Conservation (phyloP, 2,888 invertebrate genomes). For the Euplagia quadripunctaria region DNA sequence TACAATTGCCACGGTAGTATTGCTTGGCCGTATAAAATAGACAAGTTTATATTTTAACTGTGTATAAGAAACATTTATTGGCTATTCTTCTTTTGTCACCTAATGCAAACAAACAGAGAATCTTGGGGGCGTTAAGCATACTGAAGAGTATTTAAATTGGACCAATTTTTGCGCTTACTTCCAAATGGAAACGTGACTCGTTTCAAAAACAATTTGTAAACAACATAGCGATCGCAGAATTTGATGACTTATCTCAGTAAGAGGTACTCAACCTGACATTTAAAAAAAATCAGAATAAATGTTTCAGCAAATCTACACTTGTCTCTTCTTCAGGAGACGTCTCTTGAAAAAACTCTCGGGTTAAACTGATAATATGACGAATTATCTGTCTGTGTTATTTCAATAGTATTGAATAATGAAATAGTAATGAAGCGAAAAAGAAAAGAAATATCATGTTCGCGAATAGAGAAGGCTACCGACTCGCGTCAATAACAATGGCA, state of each 20-base stretch:
- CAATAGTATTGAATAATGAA: no score
- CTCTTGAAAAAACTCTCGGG: not conserved
- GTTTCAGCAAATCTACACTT: constrained; percentile 4
- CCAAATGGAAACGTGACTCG: constrained; percentile 69
- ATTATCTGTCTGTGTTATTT: not conserved
- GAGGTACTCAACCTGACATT: constrained; percentile 64
- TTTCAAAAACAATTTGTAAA: constrained; percentile 74
- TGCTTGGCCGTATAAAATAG: not conserved
- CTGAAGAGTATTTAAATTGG: constrained; percentile 68
- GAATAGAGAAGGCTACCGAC: no score
- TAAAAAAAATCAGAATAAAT: constrained; percentile 44
- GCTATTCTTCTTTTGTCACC: constrained; percentile 41
- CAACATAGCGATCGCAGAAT: constrained; percentile 72
- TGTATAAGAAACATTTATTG: constrained; percentile 23
- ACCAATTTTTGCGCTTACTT: constrained; percentile 66
- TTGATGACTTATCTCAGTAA: constrained; percentile 74
- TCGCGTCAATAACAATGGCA: no score
- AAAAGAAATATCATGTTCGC: no score
- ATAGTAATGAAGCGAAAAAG: no score
- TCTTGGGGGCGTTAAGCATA: constrained; percentile 41
- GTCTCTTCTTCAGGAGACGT: no score
- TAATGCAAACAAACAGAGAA: constrained; percentile 49
- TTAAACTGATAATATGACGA: not conserved
- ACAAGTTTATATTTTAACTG: not conserved
- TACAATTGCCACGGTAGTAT: not conserved